A percentile compares a stretch with the other conserved stretches of the same genome.
These are phyloP conservation scores for Syngnathoides biaculeatus DNA, from an alignment of 2,113 vertebrate genomes.

Conservation along the genomic window DNA sequence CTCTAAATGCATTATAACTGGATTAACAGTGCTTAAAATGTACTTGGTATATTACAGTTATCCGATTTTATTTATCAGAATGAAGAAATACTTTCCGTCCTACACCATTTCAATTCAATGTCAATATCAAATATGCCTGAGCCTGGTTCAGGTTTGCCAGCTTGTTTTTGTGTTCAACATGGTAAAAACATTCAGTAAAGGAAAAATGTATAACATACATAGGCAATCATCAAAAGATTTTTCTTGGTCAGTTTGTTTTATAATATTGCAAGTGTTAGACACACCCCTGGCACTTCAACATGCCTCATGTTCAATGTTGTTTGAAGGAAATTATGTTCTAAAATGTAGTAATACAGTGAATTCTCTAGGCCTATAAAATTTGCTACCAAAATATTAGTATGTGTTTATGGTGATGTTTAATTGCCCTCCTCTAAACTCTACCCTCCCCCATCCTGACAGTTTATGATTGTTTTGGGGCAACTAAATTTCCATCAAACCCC, in stretches of 20 bases:
- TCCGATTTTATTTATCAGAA: conserved; percentile 1
- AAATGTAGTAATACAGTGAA: no score
- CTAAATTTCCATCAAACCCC: no score
- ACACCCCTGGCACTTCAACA: conserved; percentile 48
- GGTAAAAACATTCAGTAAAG: conserved; percentile 42
- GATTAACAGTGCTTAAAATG: conserved; percentile 4
- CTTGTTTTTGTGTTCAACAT: background rate
- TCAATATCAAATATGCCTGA: background rate
- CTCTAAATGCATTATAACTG: background rate
- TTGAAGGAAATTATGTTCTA: background rate
- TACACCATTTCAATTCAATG: background rate
- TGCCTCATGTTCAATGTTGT: conserved; percentile 7
- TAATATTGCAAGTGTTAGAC: conserved; percentile 42
- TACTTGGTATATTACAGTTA: conserved; percentile 10
- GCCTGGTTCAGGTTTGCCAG: no score
- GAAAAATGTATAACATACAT: conserved; percentile 27
- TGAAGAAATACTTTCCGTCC: conserved; percentile 5
- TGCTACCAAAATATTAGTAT: no score
- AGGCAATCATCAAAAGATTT: conserved; percentile 35
- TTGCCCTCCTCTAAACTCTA: no score
- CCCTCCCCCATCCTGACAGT: no score
- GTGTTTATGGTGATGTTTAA: no score
- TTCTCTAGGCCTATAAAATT: no score
- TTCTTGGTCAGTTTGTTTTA: conserved; percentile 41
- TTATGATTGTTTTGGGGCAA: no score